phyloP scores from a whole-genome alignment of 2,888 invertebrate species.

The Drosophila stalkeri region DNA sequence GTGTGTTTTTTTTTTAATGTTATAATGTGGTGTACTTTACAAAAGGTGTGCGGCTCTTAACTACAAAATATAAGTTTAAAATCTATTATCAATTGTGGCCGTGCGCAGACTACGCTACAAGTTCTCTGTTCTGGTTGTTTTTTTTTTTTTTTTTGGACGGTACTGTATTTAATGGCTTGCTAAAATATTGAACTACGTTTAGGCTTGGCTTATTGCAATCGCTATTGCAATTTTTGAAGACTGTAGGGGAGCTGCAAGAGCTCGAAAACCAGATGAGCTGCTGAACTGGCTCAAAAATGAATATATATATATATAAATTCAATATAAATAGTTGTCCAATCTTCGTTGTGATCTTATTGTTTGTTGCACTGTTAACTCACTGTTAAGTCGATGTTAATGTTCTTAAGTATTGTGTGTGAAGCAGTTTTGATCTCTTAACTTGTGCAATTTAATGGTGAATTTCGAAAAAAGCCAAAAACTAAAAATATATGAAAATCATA shows the following conservation, averaged over 20 bases:
- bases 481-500: constrained; percentile 15
- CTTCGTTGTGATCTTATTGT: constrained; percentile 41
- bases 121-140: constrained; percentile 28
- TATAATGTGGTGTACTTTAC: constrained; percentile 31
- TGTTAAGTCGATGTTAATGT: constrained; percentile 37
- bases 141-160: constrained; percentile 54
- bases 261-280: constrained; percentile 14
- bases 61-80: constrained; percentile 64
- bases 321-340: background rate
- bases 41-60: constrained; percentile 37
- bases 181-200: constrained; percentile 37
- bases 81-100: constrained; percentile 51
- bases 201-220: constrained; percentile 11
- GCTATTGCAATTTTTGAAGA: constrained; percentile 6
- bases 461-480: constrained; percentile 24
- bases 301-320: background rate
- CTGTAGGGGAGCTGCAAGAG: constrained; percentile 25
- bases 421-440: constrained; percentile 21
- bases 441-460: constrained; percentile 40
- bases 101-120: constrained; percentile 53
- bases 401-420: constrained; percentile 28
- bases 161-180: constrained; percentile 56
- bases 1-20: background rate
- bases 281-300: background rate
- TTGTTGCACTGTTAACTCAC: constrained; percentile 41